Base-by-base conservation (phyloP, 1,140 invertebrate genomes). In the Heliothis subflexa region DNA sequence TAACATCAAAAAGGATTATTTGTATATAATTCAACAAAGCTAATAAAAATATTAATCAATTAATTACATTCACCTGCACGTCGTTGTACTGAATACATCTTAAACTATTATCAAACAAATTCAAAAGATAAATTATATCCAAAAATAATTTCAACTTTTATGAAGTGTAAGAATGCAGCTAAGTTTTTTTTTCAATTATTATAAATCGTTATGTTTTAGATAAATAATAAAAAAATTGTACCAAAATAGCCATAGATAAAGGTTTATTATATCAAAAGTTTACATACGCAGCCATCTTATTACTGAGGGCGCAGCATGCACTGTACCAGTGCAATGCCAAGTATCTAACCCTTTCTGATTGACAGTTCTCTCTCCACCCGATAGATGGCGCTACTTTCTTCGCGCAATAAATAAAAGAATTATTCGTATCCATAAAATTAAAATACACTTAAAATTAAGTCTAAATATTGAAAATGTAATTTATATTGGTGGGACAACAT, bases 341-440 rank as follows among this genome's bases (percentile, higher is more conserved):
- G 33, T 40, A 40, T 40, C 33, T 40, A 40, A 57, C 80, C 72
- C 80, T 76, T 78, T 10, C 16, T 49, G 75, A 71, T 62, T 85
- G 49, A 25, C 9, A 86, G 72, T 88, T 78, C 64, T 9, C 50
- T 66, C 78, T 78, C 90, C 90, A 83, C 78, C 68, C 75, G 21
- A 83, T 9, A 91, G 90, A 91, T 91, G 90, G 89, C 89, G 80
- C 70, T 61, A n/a, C 62, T 64, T 73, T 40, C 61, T 64, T 72
- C 7, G 16, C 11, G 18, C 5, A 40, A 54, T 47, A 1, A 66
- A 49, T 18, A 18, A 45, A 21, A 18, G 9, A 28, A 25, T 12
- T 28, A 59, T 59, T 59, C 11, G 12, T 14, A 57, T 25, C 25
- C 12, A 14, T 25, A 0, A 25, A 25, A 25, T 5, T 57, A 0